A percentile compares a stretch with the other conserved stretches of the same genome.
Conservation (phyloP, 2,888 invertebrate genomes). For the Dichetophora obliterata region DNA sequence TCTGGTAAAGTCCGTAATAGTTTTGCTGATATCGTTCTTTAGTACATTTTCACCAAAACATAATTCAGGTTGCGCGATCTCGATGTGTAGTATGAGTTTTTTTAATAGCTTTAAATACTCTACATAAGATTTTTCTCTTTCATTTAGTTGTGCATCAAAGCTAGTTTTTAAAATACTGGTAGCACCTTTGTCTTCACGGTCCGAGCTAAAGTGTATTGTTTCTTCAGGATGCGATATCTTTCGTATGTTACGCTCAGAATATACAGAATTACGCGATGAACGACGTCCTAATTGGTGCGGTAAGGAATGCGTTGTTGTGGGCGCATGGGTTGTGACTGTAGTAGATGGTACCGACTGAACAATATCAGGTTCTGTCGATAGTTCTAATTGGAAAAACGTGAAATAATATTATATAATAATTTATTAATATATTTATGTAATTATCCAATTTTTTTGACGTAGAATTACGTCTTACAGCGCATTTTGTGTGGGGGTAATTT, state of each 20-base stretch:
- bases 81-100: conserved; percentile 48
- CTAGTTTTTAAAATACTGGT: conserved; percentile 13
- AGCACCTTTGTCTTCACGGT: conserved; percentile 63
- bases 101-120: neutral
- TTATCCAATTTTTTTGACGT: too few relatives aligned
- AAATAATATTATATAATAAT: neutral
- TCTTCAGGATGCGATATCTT: conserved; percentile 65
- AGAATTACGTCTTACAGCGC: too few relatives aligned
- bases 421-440: too few relatives aligned
- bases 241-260: conserved; percentile 50
- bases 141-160: conserved; percentile 7
- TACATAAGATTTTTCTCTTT: neutral
- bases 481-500: too few relatives aligned
- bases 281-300: conserved; percentile 49
- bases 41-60: conserved; percentile 53
- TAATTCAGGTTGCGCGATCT: conserved; percentile 55
- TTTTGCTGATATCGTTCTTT: conserved; percentile 33
- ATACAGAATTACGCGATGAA: conserved; percentile 55
- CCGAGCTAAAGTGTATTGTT: conserved; percentile 68
- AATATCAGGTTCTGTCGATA: conserved; percentile 39
- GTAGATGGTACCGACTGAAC: neutral
- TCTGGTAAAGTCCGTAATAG: conserved; percentile 51
- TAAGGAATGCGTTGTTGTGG: neutral
- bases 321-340: neutral
- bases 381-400: conserved; percentile 39